Evolutionary conservation across 2,888 invertebrate genomes (phyloP).

Genomic region (Polia nebulosa): DNA sequence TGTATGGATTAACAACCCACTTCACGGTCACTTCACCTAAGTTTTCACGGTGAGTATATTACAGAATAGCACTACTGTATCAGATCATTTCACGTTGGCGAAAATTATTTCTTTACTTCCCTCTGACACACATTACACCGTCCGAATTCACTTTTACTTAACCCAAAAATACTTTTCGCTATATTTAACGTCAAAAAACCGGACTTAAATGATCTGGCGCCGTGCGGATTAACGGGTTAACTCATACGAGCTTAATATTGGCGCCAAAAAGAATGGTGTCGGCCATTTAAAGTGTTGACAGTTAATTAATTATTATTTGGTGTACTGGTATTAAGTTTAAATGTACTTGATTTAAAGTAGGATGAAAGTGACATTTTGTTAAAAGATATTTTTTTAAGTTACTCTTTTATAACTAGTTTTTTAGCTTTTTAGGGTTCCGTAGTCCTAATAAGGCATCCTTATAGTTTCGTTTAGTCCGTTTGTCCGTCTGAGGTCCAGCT

Average conservation of each 20-base stretch:
- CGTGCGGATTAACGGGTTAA: conserved; percentile 55
- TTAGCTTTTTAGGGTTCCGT: too few species aligned
- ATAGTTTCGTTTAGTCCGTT: too few species aligned
- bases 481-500: too few species aligned
- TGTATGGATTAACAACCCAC: too few species aligned
- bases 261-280: conserved; percentile 60
- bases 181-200: conserved; percentile 45
- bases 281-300: conserved; percentile 52
- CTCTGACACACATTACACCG: conserved; percentile 37
- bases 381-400: neutral
- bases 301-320: conserved; percentile 45
- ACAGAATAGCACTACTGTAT: conserved; percentile 7
- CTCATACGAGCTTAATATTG: conserved; percentile 38
- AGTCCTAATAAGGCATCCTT: too few species aligned
- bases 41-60: too few species aligned
- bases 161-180: conserved; percentile 41
- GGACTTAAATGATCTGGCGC: conserved; percentile 56
- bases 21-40: too few species aligned
- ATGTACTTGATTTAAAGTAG: conserved; percentile 18
- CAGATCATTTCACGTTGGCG: conserved; percentile 2
- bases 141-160: conserved; percentile 48
- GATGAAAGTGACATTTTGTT: conserved; percentile 2
- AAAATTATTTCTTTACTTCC: conserved; percentile 18
- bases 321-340: conserved; percentile 23
- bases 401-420: neutral